Percentiles rank a stretch among this genome's conserved stretches.
phyloP scores from a whole-genome alignment of 2,797 vertebrate species.

The Sebastes hubbsi region DNA sequence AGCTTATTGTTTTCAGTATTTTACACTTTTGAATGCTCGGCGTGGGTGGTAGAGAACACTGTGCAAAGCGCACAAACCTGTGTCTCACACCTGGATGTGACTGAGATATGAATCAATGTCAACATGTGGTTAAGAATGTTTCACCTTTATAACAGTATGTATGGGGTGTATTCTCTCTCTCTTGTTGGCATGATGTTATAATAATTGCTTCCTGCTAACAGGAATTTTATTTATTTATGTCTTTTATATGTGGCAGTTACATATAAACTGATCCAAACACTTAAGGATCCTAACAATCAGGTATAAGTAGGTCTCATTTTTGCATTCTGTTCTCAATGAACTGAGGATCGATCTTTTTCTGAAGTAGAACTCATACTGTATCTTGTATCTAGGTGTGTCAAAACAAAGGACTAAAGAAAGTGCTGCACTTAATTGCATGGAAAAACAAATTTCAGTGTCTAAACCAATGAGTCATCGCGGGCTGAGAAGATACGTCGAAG shows the following conservation, averaged over 20 bases:
- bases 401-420: slow-evolving; percentile 85
- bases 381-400: slow-evolving; percentile 30
- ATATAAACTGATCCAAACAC: background rate
- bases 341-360: background rate
- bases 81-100: slow-evolving; percentile 23
- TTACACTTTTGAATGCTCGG: slow-evolving; percentile 52
- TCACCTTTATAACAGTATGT: background rate
- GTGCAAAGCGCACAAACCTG: slow-evolving; percentile 25
- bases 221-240: background rate
- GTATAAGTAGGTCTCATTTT: background rate
- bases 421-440: slow-evolving; percentile 90
- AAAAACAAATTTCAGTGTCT: slow-evolving; percentile 87
- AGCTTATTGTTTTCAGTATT: slow-evolving; percentile 63
- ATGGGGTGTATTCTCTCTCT: background rate
- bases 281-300: background rate
- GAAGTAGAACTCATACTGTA: background rate
- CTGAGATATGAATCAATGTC: slow-evolving; percentile 16
- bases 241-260: background rate
- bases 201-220: background rate
- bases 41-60: slow-evolving; percentile 33
- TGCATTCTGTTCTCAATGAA: background rate
- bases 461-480: slow-evolving; percentile 90
- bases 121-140: background rate
- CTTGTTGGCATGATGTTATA: background rate
- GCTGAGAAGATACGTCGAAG: slow-evolving; percentile 89